Evolutionary conservation across 2,888 invertebrate genomes (phyloP), one percentile per base, ranked within the genome.

Genomic region (Alloplasta piceator): DNA sequence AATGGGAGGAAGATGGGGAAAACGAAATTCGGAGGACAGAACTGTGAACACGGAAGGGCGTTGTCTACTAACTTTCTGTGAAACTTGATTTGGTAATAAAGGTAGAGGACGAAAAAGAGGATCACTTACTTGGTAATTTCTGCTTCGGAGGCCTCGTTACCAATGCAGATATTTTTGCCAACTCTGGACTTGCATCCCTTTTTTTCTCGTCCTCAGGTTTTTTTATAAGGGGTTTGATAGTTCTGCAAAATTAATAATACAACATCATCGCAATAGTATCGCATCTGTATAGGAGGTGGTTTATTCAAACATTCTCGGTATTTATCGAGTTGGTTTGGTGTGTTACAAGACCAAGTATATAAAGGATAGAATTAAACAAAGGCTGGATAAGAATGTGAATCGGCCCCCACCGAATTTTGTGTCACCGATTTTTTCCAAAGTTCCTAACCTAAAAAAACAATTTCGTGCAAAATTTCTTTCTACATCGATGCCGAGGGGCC

Each of bases 161-260:
- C 78, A 97, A 92, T 36, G 97, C 96, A 6, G 97, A 96, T 89
- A 97, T 97, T 90, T 96, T 95, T 9, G 97, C 97, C 83, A 97
- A 92, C 89, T 97, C 97, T 7, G 97, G 97, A 41, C 97, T 96
- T 46, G 95, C 94, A 89, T 96, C 96, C 74, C 95, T 93, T 87
- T 95, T 95, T 6, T 88, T 82, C 5, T 91, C 90, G 36, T 92
- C 92, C 46, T 93, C 94, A 76, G 94, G 94, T 83, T 94, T 95
- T 89, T 95, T 96, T 52, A 95, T 92, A 36, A 96, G 93, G 5
- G 96, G 95, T 89, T 96, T 96, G 83, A 96, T 96, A 80, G 94
- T 94, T 82, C 94, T 94, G 82, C 5, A 83, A 78, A n/a, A 67
- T 9, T 14, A 5, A 55, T 26, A 26, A 63, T 38, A 39, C 14